These are phyloP conservation scores for Hedychridium roseum DNA, from an alignment of 2,888 invertebrate species.

Conservation along the genomic window DNA sequence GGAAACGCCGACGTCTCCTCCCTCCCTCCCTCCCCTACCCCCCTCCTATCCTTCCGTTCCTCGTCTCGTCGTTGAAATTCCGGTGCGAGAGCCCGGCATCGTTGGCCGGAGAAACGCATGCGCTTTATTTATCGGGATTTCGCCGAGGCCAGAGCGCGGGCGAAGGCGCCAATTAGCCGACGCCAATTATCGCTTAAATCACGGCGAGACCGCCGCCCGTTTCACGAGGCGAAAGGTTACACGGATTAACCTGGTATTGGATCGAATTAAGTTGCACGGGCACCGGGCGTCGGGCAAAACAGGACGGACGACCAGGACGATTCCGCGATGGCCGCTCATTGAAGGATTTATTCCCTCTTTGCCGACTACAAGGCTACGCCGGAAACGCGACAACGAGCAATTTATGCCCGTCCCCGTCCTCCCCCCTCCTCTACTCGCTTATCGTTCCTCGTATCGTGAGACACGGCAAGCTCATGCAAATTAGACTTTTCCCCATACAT, in stretches of 20 bases:
- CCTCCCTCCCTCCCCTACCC: neutral
- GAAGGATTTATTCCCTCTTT: neutral
- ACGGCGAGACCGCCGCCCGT: constrained; percentile 12
- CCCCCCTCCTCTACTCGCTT: neutral
- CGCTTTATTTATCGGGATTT: constrained; percentile 31
- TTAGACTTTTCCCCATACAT: too few relatives aligned
- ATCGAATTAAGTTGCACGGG: constrained; percentile 30
- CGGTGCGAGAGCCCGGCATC: neutral
- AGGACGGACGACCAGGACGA: too few relatives aligned
- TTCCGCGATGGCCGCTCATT: too few relatives aligned
- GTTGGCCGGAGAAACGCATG: constrained; percentile 15
- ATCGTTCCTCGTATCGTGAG: neutral
- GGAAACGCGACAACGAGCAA: neutral
- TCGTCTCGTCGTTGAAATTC: too few relatives aligned
- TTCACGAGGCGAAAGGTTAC: constrained; percentile 23
- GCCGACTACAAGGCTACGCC: neutral
- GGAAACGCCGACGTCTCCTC: constrained; percentile 19
- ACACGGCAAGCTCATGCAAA: too few relatives aligned
- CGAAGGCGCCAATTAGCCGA: constrained; percentile 31
- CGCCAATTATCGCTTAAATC: constrained; percentile 32
- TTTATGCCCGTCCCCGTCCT: neutral
- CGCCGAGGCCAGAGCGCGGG: constrained; percentile 13
- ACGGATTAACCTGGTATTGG: constrained; percentile 27
- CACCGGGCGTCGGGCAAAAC: too few relatives aligned
- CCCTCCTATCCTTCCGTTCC: neutral